Base-by-base conservation (phyloP, 53 echinoderm and acorn worm genomes). In the Luidia sarsii region DNA sequence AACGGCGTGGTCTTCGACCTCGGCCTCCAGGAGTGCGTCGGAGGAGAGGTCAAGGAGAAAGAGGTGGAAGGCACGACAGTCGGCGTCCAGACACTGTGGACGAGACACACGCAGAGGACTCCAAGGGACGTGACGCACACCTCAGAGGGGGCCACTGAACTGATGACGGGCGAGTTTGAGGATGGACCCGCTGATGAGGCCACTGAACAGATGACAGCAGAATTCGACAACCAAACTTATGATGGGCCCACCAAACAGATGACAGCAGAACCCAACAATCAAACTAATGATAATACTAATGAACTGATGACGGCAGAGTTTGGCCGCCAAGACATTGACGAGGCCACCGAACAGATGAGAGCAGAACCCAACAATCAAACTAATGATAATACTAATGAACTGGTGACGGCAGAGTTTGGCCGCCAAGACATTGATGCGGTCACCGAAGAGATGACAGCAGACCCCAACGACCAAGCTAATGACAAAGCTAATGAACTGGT, bases 11-110 rank as follows among this genome's bases (percentile, higher is more conserved):
- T 89, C 57, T 79, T 87, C 59, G 63, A 79, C 72, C 69, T 14
- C 37, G 25, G 24, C 18, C 32, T 33, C 18, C 79, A 92, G 48
- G 56, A 48, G 16, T 92, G 93, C 30, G 68, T 63, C 27, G 91
- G 61, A 9, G 71, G 77, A 1, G 67, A 48, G n/a, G 41, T 77
- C 8, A 67, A 69, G 15, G 15, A 23, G 18, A 68, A 23, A 25
- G 61, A 11, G 36, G 23, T 16, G 3, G 83, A 82, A 18, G 59
- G 39, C 6, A 22, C 77, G 1, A 77, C 77, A 7, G 67, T 11
- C 27, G 0, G 38, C 27, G 25, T 15, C n/a, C 77, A 45, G 4
- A 77, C 49, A 69, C 70, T 68, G 1, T 67, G 24, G 24, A 30
- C 54, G 28, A 83, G 70, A 34, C 57, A 52, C 49, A 83, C 71